Evolutionary conservation across 2,797 vertebrate species (phyloP), one percentile per base, ranked within the genome.

Genomic region (Gorsachius magnificus): DNA sequence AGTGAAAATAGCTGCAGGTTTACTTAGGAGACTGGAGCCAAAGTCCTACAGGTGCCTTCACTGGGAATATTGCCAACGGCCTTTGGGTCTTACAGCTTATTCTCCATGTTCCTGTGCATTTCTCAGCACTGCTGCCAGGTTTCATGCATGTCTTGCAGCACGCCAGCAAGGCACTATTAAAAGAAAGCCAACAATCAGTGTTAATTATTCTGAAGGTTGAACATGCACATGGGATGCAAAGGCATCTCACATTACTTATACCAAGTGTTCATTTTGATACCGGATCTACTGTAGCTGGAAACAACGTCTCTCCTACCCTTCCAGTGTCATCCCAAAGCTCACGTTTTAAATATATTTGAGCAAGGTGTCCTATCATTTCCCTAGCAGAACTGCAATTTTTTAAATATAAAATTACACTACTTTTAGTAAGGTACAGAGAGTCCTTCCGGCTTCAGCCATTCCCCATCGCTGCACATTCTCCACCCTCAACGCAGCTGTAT

Each of bases 351-450:
- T 33, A 33, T 4, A 20, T 60, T 83, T 57, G 58, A 22, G 33
- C 33, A 83, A 89, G 25, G 33, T 75, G 25, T 76, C 46, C 82
- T 80, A 28, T 71, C 50, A 24, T 63, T 89, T 35, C 24, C 29
- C 15, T 54, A 79, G n/a, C 4, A 77, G 43, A 80, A 77, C 43
- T 43, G 51, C 6, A 76, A 33, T 28, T 13, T 41, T 41, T 41
- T 41, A 14, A 41, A 41, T 41, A 41, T 41, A 41, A 41, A 41
- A 75, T 72, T 3, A 53, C 41, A 10, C 46, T 95, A 83, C 77
- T 97, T 95, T 95, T 94, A 89, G 60, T 43, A 80, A 87, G 65
- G 91, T 80, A 93, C 87, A 92, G 35, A 63, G 33, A 36, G 60
- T 91, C 68, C 75, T 83, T 95, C 16, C 13, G n/a, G 20, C 56